Base-by-base conservation (phyloP, 2,888 invertebrate genomes). In the Spilarctia lutea region DNA sequence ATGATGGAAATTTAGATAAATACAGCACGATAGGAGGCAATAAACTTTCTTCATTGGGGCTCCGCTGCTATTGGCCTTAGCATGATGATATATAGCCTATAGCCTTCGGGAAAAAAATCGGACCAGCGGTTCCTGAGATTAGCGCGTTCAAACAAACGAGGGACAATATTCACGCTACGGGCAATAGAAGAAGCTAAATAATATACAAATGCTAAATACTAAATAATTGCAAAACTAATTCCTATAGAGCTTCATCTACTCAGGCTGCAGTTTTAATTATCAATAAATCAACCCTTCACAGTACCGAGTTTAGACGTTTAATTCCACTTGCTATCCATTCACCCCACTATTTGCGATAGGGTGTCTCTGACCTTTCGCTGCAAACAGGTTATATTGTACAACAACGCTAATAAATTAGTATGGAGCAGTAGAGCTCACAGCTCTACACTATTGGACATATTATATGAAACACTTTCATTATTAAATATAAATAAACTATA, bases 351-450 rank as follows among this genome's bases (percentile, higher is more conserved):
- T 71, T 71, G 45, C 52, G 52, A 67, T 65, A 4, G 24, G n/a
- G 24, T 71, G 76, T 72, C 56, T 71, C 72, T 74, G 76, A 77
- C 76, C 74, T 77, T 70, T 68, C 10, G 13, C 60, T 24, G 8
- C 69, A 30, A 39, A 65, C 45, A 42, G 10, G n/a, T 30, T 33
- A 39, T 71, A 67, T 66, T 48, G 30, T 24, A 68, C 56, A 3
- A 35, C 6, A 27, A 30, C 27, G 33, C n/a, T 56, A 56, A 65
- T 72, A 56, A 72, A 72, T 35, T 33, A 35, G 18, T 16, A 65
- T 45, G 16, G n/a, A 56, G 13, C 52, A 16, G 42, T 27, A 35
- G 42, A 69, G 60, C 27, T 68, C 30, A 60, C 60, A 60, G 27
- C 2, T 68, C 24, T 60, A 8, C 39, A 33, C 71, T 69, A 3